phyloP scores from a whole-genome alignment of 2,113 vertebrate genomes.

The Tinamus guttatus region DNA sequence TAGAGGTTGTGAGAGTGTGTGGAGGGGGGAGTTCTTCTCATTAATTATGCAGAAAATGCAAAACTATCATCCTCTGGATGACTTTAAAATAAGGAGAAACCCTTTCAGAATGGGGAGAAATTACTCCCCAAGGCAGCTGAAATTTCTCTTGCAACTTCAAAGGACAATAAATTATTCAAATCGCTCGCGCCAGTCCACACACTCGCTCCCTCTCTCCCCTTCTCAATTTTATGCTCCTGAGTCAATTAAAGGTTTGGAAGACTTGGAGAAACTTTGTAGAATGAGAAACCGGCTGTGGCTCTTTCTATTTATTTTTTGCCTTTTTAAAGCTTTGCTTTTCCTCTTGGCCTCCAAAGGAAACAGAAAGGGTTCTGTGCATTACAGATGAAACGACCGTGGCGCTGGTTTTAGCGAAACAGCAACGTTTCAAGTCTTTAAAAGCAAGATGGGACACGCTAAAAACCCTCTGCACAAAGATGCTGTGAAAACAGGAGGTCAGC shows the following conservation, averaged over 20 bases:
- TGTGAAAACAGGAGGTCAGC: neutral
- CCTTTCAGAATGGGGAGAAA: constrained; percentile 72
- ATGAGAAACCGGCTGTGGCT: constrained; percentile 55
- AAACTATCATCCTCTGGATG: constrained; percentile 62
- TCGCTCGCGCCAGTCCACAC: constrained; percentile 69
- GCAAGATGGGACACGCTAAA: neutral
- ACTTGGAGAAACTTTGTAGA: constrained; percentile 60
- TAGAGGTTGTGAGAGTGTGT: neutral
- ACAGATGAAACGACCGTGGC: neutral
- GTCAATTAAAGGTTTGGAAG: constrained; percentile 73
- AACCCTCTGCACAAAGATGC: rapidly evolving
- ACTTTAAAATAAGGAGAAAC: constrained; percentile 69
- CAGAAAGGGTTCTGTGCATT: neutral
- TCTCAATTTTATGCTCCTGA: constrained; percentile 68
- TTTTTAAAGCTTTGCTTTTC: constrained; percentile 29
- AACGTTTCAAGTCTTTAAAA: neutral
- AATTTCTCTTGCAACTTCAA: constrained; percentile 83
- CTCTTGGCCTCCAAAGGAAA: constrained; percentile 26
- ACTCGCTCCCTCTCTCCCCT: constrained; percentile 20
- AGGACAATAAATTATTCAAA: constrained; percentile 88
- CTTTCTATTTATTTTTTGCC: neutral
- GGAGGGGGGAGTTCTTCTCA: neutral
- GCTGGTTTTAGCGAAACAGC: neutral
- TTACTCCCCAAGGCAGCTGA: constrained; percentile 75
- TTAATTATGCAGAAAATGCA: constrained; percentile 74